A percentile compares a stretch with the other conserved stretches of the same genome.
Conservation (phyloP, 2,113 vertebrate genomes). For the Rhinolophus sinicus region DNA sequence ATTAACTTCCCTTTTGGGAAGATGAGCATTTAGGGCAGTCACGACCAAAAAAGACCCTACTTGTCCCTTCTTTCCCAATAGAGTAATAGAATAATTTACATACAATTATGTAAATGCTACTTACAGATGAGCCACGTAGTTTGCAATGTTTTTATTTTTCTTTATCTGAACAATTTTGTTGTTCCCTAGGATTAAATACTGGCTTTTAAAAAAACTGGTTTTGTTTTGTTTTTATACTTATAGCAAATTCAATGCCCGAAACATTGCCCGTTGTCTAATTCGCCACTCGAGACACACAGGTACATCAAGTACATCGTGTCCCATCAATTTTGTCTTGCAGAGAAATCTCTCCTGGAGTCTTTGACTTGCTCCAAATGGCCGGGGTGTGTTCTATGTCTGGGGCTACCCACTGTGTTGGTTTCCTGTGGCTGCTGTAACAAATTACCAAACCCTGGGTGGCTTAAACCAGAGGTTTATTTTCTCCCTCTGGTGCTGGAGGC, state of each 20-base stretch:
- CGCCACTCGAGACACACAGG: background rate
- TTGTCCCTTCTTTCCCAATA: background rate
- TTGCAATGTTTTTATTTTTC: background rate
- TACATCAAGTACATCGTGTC: background rate
- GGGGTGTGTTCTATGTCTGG: background rate
- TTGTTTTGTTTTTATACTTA: background rate
- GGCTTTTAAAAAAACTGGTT: background rate
- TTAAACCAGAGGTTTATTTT: background rate
- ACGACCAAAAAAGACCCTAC: background rate
- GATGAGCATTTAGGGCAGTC: background rate
- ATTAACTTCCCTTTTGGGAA: background rate
- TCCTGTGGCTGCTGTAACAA: background rate
- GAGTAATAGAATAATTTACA: background rate
- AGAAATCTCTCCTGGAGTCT: background rate
- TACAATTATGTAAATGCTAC: background rate
- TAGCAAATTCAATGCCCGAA: background rate
- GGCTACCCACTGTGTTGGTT: background rate
- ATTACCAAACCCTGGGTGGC: background rate
- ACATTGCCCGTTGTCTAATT: background rate
- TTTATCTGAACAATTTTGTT: background rate
- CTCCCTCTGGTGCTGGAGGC: background rate
- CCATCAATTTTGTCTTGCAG: background rate
- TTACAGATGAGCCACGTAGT: background rate
- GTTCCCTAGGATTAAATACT: background rate
- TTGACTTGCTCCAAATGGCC: background rate